phyloP scores from a whole-genome alignment of 2,888 invertebrate genomes.

The Phengaris arion region DNA sequence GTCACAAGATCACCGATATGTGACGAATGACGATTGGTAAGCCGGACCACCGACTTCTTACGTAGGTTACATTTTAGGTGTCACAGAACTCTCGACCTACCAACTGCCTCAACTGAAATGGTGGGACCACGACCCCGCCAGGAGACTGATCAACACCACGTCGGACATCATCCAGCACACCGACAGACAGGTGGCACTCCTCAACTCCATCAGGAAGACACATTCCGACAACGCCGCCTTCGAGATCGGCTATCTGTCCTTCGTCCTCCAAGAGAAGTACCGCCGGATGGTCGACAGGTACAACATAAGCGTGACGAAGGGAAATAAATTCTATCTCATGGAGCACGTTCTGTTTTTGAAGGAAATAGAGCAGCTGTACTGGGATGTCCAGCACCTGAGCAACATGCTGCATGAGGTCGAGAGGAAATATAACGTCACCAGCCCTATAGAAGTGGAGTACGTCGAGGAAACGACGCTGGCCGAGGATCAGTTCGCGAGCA shows the following conservation, averaged over 20 bases:
- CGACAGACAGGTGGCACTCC: conserved; percentile 23
- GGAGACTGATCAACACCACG: conserved; percentile 33
- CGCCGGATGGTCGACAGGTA: conserved; percentile 51
- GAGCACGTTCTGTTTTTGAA: conserved; percentile 39
- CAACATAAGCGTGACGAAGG: conserved; percentile 34
- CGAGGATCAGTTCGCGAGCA: background rate
- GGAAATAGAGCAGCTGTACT: conserved; percentile 42
- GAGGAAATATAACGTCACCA: conserved; percentile 42
- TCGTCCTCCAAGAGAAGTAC: conserved; percentile 47
- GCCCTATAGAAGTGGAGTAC: conserved; percentile 28
- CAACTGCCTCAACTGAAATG: background rate
- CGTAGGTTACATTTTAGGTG: background rate
- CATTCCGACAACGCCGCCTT: conserved; percentile 34
- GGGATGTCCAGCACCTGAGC: conserved; percentile 46
- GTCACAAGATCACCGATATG: no score
- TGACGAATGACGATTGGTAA: no score
- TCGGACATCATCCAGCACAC: conserved; percentile 38
- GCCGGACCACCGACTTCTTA: background rate
- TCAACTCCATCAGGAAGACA: conserved; percentile 31
- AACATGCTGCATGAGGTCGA: conserved; percentile 51
- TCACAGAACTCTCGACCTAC: background rate
- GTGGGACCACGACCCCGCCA: conserved; percentile 28
- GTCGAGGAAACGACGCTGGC: background rate
- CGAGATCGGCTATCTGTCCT: conserved; percentile 40
- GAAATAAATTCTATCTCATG: conserved; percentile 27